phyloP scores from a whole-genome alignment of 1,140 invertebrate species.

The Calosoma granatense region DNA sequence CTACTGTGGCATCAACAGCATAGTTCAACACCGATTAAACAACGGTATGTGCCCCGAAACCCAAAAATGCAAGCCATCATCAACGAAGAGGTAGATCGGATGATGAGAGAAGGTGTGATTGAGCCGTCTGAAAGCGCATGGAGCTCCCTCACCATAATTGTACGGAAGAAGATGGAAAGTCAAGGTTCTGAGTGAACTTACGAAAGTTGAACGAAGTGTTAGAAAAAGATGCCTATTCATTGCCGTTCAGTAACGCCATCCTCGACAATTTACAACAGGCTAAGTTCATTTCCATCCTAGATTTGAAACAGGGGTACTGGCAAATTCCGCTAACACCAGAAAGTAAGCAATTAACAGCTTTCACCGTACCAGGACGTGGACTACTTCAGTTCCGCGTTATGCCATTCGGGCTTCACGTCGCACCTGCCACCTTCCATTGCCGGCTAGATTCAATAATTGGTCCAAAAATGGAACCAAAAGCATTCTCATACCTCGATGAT shows the following conservation, averaged over 20 bases:
- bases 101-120: constrained; percentile 14
- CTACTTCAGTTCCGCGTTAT: constrained; percentile 32
- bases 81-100: constrained; percentile 6
- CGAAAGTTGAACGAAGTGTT: no score
- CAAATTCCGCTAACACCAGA: constrained; percentile 26
- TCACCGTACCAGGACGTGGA: constrained; percentile 29
- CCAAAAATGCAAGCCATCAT: constrained; percentile 16
- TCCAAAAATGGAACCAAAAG: constrained; percentile 16
- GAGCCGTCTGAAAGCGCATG: no score
- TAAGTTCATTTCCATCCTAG: constrained; percentile 29
- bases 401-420: constrained; percentile 33
- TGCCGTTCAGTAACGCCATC: no score
- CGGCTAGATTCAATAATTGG: constrained; percentile 24
- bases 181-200: no score
- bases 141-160: no score
- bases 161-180: no score
- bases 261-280: constrained; percentile 29
- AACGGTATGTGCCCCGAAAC: constrained; percentile 7
- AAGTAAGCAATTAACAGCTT: constrained; percentile 30
- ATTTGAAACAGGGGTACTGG: constrained; percentile 30
- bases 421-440: constrained; percentile 18
- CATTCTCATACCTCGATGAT: constrained; percentile 38
- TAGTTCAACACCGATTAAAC: constrained; percentile 11
- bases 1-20: no score
- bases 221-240: no score